These are phyloP conservation scores for Armadillidium nasatum DNA, from an alignment of 1,140 invertebrate genomes.

Conservation along the genomic window DNA sequence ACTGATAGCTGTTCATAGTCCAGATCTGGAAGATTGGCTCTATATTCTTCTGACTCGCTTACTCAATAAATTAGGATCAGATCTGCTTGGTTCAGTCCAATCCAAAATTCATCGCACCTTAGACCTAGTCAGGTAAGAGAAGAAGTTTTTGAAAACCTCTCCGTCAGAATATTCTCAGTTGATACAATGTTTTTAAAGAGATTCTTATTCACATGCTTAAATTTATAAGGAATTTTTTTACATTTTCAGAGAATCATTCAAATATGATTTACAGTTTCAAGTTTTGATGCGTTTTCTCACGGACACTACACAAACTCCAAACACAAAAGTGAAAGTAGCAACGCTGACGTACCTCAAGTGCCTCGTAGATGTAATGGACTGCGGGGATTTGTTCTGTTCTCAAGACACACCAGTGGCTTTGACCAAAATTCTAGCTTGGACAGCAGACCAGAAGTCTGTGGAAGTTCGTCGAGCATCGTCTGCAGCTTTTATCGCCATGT, in stretches of 20 bases:
- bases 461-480: constrained; percentile 75
- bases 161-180: background rate
- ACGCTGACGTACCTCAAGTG: constrained; percentile 69
- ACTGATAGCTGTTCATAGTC: constrained; percentile 75
- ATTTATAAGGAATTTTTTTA: no score
- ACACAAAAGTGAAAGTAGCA: constrained; percentile 73
- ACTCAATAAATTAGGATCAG: constrained; percentile 81
- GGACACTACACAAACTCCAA: constrained; percentile 85
- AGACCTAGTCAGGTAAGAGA: constrained; percentile 69
- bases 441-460: constrained; percentile 56
- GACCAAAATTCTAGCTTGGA: constrained; percentile 54
- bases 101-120: constrained; percentile 81
- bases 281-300: constrained; percentile 69
- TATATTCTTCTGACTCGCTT: constrained; percentile 74
- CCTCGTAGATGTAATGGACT: constrained; percentile 59
- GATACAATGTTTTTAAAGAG: no score
- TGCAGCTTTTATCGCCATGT: constrained; percentile 74
- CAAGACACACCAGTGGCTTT: constrained; percentile 53
- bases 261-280: constrained; percentile 60
- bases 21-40: constrained; percentile 84
- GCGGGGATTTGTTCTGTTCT: constrained; percentile 45
- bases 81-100: constrained; percentile 82
- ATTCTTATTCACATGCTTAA: no score
- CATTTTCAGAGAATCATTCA: constrained; percentile 58
- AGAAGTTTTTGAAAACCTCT: constrained; percentile 10